These are phyloP conservation scores for Drosophila heteroneura DNA, from an alignment of 2,888 invertebrate species.

Conservation along the genomic window DNA sequence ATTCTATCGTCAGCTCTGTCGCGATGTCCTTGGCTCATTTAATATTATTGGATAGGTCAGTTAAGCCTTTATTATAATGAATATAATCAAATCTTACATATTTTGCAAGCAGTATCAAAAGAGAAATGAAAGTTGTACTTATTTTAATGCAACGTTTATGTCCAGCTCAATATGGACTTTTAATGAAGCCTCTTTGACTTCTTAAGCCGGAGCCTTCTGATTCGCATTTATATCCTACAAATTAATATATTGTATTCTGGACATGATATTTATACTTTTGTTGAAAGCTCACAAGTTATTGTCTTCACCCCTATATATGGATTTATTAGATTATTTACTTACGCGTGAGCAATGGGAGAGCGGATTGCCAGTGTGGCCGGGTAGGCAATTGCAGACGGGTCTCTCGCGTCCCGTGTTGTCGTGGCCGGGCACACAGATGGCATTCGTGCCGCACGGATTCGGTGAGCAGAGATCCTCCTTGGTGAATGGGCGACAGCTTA, in stretches of 20 bases:
- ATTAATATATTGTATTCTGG: neutral
- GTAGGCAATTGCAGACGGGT: slow-evolving; percentile 93
- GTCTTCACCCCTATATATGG: neutral
- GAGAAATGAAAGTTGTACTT: too few relatives aligned
- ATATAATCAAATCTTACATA: neutral
- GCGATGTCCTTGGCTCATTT: neutral
- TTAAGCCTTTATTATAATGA: neutral
- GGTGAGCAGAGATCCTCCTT: slow-evolving; percentile 93
- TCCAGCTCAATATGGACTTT: too few relatives aligned
- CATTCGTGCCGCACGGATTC: slow-evolving; percentile 92
- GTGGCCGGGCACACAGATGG: slow-evolving; percentile 91
- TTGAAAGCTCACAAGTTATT: neutral
- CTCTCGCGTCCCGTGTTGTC: slow-evolving; percentile 93
- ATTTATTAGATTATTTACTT: slow-evolving; percentile 73
- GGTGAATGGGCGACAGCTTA: slow-evolving; percentile 92
- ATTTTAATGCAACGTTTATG: too few relatives aligned
- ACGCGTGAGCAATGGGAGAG: slow-evolving; percentile 89
- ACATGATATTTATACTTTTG: neutral
- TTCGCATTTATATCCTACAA: neutral
- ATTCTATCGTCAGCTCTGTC: neutral
- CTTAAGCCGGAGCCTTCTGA: neutral
- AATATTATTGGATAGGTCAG: too few relatives aligned
- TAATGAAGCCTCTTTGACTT: neutral
- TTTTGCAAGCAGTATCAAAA: neutral
- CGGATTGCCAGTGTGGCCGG: slow-evolving; percentile 92